Base-by-base conservation (phyloP, 1,140 invertebrate species). In the Conopomorpha cramerella region DNA sequence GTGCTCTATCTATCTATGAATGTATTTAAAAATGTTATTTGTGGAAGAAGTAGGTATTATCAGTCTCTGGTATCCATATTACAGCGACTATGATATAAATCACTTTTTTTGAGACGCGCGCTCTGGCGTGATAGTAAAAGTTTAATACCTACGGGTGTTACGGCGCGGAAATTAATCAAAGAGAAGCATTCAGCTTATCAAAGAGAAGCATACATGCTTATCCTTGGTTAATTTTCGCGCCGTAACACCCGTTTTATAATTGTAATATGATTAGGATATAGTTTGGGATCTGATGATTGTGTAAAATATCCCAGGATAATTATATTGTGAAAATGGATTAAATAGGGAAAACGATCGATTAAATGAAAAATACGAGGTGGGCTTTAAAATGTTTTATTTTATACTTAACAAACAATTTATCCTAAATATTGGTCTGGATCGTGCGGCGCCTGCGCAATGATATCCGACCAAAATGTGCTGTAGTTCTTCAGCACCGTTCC, bases 401-500 rank as follows among this genome's bases (percentile, higher is more conserved):
- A n/a, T n/a, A 34, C 15, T 34, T 33, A 29, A 28, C n/a, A 32
- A 6, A 11, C 8, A 29, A 15, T 18, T 14, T 29, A 13, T n/a
- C 45, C 58, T 32, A 66, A 74, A 43, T 18, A 60, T 32, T 65
- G 53, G 2, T 39, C 29, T 1, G 65, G 64, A 15, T 77, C 61
- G 36, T 66, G 59, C 3, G 68, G 73, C 10, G 77, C 77, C 36
- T 79, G 66, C 0, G 80, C 79, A 8, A 82, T 64, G 2, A 86
- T 60, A 27, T 88, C 81, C 12, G 84, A 80, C 88, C 88, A 90
- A 55, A 87, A 90, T 8, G 81, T 85, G 8, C 79, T 79, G 51
- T 88, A 90, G 29, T 86, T 82, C 63, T 89, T 85, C 34, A 90
- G 51, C 16, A 89, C 78, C 6, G 86, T 87, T 32, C 87, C 87